Base-by-base conservation (phyloP, 2,888 invertebrate species). In the Elmis aenea region DNA sequence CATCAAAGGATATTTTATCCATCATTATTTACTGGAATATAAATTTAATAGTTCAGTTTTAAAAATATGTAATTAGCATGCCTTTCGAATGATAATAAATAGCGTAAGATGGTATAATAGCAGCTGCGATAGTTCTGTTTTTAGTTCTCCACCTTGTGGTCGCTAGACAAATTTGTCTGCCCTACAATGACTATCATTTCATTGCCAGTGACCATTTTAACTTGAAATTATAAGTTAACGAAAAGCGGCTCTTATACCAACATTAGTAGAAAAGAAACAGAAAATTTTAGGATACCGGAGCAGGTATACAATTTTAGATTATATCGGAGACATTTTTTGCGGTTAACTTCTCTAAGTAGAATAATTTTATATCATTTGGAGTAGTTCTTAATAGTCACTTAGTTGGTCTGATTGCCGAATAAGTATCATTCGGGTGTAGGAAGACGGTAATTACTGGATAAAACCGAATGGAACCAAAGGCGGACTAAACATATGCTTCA, bases 331-430 rank as follows among this genome's bases (percentile, higher is more conserved):
- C 50, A 52, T 50, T 50, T 51, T 52, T 52, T 52, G 50, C 42
- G 42, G 40, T 31, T 34, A 37, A 23, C 45, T 41, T 43, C 49
- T 40, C 43, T 41, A 35, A 50, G 45, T 45, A 33, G 50, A 49
- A 49, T 52, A 52, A 52, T 52, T 51, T 52, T 48, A 51, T 51
- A 52, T 49, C 50, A 51, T 51, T 51, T 51, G 36, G 50, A 42
- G 33, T 42, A 41, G 46, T 35, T 38, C 45, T 39, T 52, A 52
- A 52, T 52, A 45, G 49, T 48, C 42, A 48, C 50, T 47, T 48
- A 41, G 43, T 37, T 34, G 37, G 49, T 52, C 42, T 50, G 52
- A 54, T 58, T 61, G 58, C 60, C 58, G 42, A 47, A 45, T 47
- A 45, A 47, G 42, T 47, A 39, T 45, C 44, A 39, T 47, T 47